Evolutionary conservation across 2,888 invertebrate genomes (phyloP).

Genomic region (Euproctis similis): DNA sequence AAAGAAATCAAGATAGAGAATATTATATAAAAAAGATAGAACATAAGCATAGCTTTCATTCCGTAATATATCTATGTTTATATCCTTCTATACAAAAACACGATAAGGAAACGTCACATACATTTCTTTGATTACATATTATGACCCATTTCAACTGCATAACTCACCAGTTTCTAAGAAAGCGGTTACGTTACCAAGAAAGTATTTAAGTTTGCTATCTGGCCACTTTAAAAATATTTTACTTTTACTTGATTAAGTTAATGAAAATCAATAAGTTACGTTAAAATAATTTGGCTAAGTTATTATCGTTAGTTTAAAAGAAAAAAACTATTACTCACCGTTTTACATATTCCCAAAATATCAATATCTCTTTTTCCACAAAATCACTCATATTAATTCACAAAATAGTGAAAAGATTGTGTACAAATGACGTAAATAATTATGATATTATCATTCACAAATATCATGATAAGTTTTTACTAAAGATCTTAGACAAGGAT

Average conservation of each 20-base stretch:
- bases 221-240: neutral
- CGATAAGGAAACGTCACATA: no score
- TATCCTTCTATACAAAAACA: no score
- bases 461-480: conserved; percentile 6
- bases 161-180: no score
- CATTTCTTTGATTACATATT: no score
- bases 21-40: no score
- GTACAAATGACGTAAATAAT: conserved; percentile 12
- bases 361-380: conserved; percentile 54
- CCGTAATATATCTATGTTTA: no score
- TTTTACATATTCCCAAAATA: conserved; percentile 70
- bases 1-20: no score
- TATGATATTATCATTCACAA: conserved; percentile 14
- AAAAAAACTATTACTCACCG: conserved; percentile 41
- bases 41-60: no score
- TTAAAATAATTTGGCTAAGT: conserved; percentile 1
- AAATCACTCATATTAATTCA: conserved; percentile 41
- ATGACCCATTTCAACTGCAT: no score
- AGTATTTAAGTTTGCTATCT: neutral
- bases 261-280: neutral
- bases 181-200: neutral
- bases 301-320: no score
- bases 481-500: conserved; percentile 1
- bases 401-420: conserved; percentile 12
- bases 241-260: neutral